Evolutionary conservation across 2,888 invertebrate species (phyloP).

Genomic region (Lycophotia porphyrea): DNA sequence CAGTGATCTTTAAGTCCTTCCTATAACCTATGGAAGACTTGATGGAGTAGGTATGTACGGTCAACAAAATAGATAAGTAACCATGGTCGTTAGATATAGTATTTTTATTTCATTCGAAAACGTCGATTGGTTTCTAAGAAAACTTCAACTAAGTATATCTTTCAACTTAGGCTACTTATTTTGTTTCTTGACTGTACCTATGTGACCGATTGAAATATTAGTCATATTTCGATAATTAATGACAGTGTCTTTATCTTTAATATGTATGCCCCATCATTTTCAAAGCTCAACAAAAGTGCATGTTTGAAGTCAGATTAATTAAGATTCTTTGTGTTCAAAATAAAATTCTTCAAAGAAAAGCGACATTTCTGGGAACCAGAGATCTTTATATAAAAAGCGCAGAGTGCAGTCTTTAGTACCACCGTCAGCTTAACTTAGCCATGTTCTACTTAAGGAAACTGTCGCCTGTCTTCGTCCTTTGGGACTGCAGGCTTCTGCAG

Average conservation of each 20-base stretch:
- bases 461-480: neutral
- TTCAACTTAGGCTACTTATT: no score
- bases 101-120: no score
- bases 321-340: neutral
- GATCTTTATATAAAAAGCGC: slow-evolving; percentile 9
- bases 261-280: no score
- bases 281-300: neutral
- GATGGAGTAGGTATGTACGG: no score
- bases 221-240: neutral
- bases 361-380: neutral
- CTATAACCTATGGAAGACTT: neutral
- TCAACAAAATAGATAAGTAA: no score
- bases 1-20: neutral
- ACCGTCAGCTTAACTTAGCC: slow-evolving; percentile 23
- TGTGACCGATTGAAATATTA: neutral
- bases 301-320: neutral
- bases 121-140: no score
- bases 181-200: no score
- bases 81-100: no score
- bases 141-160: no score
- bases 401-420: slow-evolving; percentile 17
- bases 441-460: slow-evolving; percentile 18
- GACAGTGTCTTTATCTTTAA: neutral
- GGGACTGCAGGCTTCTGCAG: slow-evolving; percentile 1
- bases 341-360: neutral